Evolutionary conservation across 2,113 vertebrate species (phyloP), one percentile per base, ranked within the genome.

Genomic region (Chascanopsetta lugubris): DNA sequence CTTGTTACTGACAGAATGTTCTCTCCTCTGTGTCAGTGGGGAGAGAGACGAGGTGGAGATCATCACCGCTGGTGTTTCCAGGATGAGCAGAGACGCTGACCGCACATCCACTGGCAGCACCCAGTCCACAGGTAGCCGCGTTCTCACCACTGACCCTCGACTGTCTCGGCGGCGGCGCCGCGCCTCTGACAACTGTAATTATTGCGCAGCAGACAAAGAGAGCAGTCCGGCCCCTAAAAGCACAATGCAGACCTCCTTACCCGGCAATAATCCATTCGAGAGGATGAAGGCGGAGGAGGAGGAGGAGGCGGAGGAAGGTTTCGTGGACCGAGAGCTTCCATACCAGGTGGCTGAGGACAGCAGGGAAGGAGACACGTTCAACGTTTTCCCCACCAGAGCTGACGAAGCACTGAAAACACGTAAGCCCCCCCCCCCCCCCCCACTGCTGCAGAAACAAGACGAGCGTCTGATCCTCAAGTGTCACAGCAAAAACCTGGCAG

Each of bases 371-470:
- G 87, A 90, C 49, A 76, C 71, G 1, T 84, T 85, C 7, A 72
- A 75, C 42, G 34, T 62, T 26, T 88, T 80, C 50, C 88, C 90
- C 26, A 92, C 83, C 38, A 90, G 84, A 69, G 92, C 92, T 9
- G 91, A 93, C 0, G 91, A 92, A 71, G 91, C 92, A 10, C 77
- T 93, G 34, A 93, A 92, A 88, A 92, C 89, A 74, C 63, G 92
- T 93, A 81, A 89, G 89, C 2, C 4, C 6, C 15, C 4, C n/a
- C n/a, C n/a, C n/a, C n/a, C n/a, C n/a, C n/a, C n/a, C n/a, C n/a
- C n/a, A n/a, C 90, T 99, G 80, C 84, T 98, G 13, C 97, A 99
- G 87, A 99, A 95, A 63, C 97, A 99, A 61, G 97, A 99, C 36
- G 97, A 99, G 69, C 95, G 94, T 57, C 84, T 98, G 73, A 93